Evolutionary conservation across 2,888 invertebrate species (phyloP).

Genomic region (Tromatobia lineatoria): DNA sequence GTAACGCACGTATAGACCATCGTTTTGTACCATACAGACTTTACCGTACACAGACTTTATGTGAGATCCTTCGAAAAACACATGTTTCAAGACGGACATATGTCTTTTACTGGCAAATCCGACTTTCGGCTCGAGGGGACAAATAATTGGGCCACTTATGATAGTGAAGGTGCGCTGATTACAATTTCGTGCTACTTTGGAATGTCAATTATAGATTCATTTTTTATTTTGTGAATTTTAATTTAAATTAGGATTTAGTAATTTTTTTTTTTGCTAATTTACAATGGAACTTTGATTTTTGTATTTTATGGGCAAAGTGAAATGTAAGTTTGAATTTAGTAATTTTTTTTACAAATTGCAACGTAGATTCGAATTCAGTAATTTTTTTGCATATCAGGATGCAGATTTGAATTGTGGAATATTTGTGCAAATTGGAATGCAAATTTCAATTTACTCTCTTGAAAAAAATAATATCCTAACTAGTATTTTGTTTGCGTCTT

Average conservation of each 20-base stretch:
- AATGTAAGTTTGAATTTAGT: not conserved
- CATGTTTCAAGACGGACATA: not conserved
- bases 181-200: not conserved
- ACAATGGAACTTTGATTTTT: too few species aligned
- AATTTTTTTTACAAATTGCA: too few species aligned
- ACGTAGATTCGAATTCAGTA: too few species aligned
- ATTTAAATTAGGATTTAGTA: not conserved
- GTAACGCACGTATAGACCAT: constrained; percentile 1
- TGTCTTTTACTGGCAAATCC: not conserved
- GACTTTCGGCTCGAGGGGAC: not conserved
- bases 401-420: too few species aligned
- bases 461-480: too few species aligned
- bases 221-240: not conserved
- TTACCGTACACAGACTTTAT: not conserved
- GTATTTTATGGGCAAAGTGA: too few species aligned
- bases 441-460: too few species aligned
- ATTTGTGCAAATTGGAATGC: too few species aligned
- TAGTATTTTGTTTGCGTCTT: too few species aligned
- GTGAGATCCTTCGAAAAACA: constrained; percentile 15
- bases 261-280: too few species aligned
- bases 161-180: not conserved
- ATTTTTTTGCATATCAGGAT: too few species aligned
- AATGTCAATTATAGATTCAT: too few species aligned
- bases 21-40: not conserved
- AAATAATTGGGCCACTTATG: not conserved